These are phyloP conservation scores for Meloidogyne floridensis DNA, from an alignment of 1,140 invertebrate genomes.

Conservation along the genomic window DNA sequence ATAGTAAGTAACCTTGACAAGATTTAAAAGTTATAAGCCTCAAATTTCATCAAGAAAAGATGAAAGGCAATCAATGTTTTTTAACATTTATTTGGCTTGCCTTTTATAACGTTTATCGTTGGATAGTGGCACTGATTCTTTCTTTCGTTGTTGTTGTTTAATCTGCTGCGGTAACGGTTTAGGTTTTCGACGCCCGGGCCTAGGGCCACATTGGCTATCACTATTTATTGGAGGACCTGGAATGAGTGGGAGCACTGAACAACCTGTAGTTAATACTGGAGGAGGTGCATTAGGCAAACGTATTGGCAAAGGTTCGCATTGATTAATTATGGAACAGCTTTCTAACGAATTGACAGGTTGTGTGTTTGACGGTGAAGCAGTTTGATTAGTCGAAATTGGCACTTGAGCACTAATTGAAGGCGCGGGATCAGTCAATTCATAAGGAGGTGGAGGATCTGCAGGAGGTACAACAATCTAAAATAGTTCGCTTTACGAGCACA, in stretches of 20 bases:
- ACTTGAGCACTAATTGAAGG: conserved; percentile 10
- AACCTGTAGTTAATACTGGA: background rate
- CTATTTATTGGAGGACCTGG: conserved; percentile 39
- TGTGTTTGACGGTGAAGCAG: background rate
- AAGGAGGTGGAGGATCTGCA: conserved; percentile 55
- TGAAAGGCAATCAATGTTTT: background rate
- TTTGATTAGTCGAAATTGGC: background rate
- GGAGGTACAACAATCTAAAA: background rate
- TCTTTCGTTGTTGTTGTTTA: conserved; percentile 26
- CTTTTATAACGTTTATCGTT: conserved; percentile 28
- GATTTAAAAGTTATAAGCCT: no score
- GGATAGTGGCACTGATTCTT: background rate
- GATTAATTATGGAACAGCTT: background rate
- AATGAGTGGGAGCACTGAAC: conserved; percentile 35
- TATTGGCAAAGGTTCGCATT: conserved; percentile 28
- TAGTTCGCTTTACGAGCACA: conserved; percentile 13
- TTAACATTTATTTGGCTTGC: background rate
- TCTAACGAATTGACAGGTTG: background rate
- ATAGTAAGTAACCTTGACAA: no score
- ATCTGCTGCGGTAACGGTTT: conserved; percentile 18
- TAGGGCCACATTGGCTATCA: conserved; percentile 38
- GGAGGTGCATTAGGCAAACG: conserved; percentile 41
- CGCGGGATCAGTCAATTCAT: conserved; percentile 47
- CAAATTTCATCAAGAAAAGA: background rate
- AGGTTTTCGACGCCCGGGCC: conserved; percentile 34